Base-by-base conservation (phyloP, 2,888 invertebrate genomes). In the Lepidocyrtoides sp. region DNA sequence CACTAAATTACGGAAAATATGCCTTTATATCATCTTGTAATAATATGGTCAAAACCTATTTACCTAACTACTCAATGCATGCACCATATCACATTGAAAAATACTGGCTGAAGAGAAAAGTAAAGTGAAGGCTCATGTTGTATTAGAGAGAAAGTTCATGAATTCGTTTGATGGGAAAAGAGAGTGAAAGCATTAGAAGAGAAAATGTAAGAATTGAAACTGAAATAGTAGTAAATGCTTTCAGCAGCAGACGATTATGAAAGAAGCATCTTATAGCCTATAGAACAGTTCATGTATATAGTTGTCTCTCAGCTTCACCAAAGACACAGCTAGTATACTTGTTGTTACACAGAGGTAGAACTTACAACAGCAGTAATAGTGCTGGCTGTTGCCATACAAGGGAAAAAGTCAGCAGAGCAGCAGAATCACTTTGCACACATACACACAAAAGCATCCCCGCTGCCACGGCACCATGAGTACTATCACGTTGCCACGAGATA, bases 361-460 rank as follows among this genome's bases (percentile, higher is more conserved):
- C 12, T 20, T 20, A 26, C 41, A 48, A 48, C 75, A 26, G 23
- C 7, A 75, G 10, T 12, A 57, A 60, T 36, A 57, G 82, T 17
- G 69, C 69, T 48, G 32, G 36, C 36, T 17, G 69, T 51, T 48
- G 32, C 51, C 36, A 2, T 14, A 32, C 26, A 79, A 69, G 69
- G 44, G 75, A 75, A 83, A 44, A 89, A 89, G 89, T 82, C 82
- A 82, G 75, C 57, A 66, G 82, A 82, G 89, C 75, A 89, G 89
- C 72, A 72, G 82, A 83, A 72, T 75, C 75, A 60, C 72, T 82
- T 82, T 83, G 82, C 82, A 82, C 72, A 81, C 81, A 82, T 48
- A 29, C 51, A 29, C 72, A 41, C 77, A 66, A 2, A 12, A 32
- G 5, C 14, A 69, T 32, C 14, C 2, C 29, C n/a, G 14, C 77